Base-by-base conservation (phyloP, 2,888 invertebrate species). In the Aricia artaxerxes region DNA sequence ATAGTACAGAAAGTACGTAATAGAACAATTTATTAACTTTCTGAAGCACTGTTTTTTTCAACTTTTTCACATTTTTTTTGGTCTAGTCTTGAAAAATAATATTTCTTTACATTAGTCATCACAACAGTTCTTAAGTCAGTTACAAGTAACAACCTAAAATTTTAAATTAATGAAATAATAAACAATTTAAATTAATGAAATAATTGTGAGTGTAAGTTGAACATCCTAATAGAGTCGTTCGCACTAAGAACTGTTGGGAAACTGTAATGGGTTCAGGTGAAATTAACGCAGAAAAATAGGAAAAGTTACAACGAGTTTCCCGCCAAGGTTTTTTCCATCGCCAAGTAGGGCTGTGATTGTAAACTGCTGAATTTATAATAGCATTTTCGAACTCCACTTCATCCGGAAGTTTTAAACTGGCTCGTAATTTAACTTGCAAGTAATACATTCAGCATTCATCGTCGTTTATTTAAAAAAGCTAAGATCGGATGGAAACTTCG, bases 311-410 rank as follows among this genome's bases (percentile, higher is more conserved):
- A 94, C 90, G 94, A 94, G 94, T 94, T 94, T 91, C 86, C 88
- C 88, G 87, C 88, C 88, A 90, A 89, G 90, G 89, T 90, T 91
- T 93, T 92, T 82, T 82, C 91, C 88, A 88, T 89, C 89, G 86
- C 89, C 89, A 89, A 91, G 92, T 91, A 88, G 91, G 92, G 90
- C 90, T 92, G 94, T 94, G 94, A 94, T 94, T 94, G 94, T 94
- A 92, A 93, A 93, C 93, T 91, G 92, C 87, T 94, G 92, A 94
- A 94, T 94, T 94, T 94, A 94, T 94, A 94, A 94, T 94, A 89
- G 93, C 90, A 93, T 94, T 94, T 93, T 90, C 93, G 90, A 94
- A 94, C 92, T 93, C 89, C 90, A 91, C 91, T 94, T 92, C 93
- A 94, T 93, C 89, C 91, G 87, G 87, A 93, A 94, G 89, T 94